Conservation (phyloP, 1,140 invertebrate genomes). For the Caerostris extrusa region DNA sequence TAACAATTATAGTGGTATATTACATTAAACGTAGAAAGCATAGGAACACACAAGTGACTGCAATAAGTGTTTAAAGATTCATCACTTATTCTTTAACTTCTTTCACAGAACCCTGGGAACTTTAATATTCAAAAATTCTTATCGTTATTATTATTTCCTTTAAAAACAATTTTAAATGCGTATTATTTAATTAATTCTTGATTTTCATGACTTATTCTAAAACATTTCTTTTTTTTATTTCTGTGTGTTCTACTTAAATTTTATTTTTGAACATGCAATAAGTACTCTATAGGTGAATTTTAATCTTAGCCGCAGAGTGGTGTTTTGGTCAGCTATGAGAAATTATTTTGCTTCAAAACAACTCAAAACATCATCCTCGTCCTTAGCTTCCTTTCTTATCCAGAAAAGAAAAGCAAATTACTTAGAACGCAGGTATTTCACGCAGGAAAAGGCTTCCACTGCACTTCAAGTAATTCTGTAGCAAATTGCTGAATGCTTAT, state of each 20-base stretch:
- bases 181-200: no score
- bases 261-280: neutral
- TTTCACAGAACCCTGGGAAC: no score
- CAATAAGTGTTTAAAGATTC: no score
- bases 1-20: no score
- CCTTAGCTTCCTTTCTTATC: slow-evolving; percentile 36
- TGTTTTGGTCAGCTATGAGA: slow-evolving; percentile 63
- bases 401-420: slow-evolving; percentile 49
- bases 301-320: slow-evolving; percentile 33
- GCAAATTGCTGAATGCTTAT: neutral
- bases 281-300: neutral
- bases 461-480: slow-evolving; percentile 27
- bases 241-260: neutral
- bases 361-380: slow-evolving; percentile 43
- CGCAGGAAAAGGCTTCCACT: neutral
- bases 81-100: no score
- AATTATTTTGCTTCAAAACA: slow-evolving; percentile 58
- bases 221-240: no score
- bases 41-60: no score
- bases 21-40: no score
- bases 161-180: no score
- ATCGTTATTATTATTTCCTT: no score
- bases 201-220: no score
- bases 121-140: no score
- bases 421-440: slow-evolving; percentile 54